Conservation (phyloP, 1,140 invertebrate species). For the Cotesia glomerata region DNA sequence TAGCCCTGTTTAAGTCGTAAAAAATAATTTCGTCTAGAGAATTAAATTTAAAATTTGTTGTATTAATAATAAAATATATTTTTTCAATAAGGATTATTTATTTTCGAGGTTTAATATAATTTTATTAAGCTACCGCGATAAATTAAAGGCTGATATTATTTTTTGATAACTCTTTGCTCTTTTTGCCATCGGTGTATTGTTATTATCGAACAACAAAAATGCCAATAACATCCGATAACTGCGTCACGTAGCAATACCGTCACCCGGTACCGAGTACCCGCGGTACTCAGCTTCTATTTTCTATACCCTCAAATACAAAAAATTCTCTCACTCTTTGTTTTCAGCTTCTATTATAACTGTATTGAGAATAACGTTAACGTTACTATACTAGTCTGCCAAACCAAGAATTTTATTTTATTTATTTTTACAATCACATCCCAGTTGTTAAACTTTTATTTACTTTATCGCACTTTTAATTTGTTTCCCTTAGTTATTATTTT, state of each 20-base stretch:
- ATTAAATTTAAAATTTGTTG: too few species aligned
- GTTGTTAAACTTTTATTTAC: background rate
- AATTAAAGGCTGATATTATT: constrained; percentile 20
- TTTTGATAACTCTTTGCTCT: constrained; percentile 19
- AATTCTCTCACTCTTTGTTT: background rate
- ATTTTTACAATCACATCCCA: background rate
- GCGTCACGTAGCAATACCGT: constrained; percentile 47
- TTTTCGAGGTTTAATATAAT: too few species aligned
- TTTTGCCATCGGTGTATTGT: constrained; percentile 43
- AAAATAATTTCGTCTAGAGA: too few species aligned
- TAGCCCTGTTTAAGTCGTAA: too few species aligned
- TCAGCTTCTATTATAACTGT: background rate
- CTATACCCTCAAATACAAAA: too few species aligned
- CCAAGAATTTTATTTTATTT: constrained; percentile 6
- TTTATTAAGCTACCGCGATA: too few species aligned
- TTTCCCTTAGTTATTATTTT: background rate
- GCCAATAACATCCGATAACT: constrained; percentile 57
- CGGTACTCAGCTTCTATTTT: background rate
- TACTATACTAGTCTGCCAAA: too few species aligned
- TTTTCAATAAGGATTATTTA: too few species aligned
- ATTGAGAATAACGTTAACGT: too few species aligned
- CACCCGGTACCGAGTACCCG: background rate
- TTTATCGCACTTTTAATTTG: background rate
- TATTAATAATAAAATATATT: too few species aligned
- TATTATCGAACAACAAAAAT: constrained; percentile 58